Conservation (phyloP, 1,140 invertebrate species). For the Eriosoma lanigerum region DNA sequence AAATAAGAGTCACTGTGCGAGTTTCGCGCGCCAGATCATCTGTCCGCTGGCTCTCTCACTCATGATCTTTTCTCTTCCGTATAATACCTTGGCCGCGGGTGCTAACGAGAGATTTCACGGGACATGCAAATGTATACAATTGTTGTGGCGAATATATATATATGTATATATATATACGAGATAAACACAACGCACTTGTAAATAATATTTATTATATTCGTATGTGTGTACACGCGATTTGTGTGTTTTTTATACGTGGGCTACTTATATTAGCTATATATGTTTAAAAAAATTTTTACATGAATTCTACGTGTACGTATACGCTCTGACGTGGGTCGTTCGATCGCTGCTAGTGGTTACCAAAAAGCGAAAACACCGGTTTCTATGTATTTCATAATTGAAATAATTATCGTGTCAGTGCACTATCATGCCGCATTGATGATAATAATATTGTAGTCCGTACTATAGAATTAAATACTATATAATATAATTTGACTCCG, state of each 20-base stretch:
- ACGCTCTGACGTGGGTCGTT: background rate
- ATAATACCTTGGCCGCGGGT: background rate
- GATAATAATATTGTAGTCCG: background rate
- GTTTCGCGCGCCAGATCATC: background rate
- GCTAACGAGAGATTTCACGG: constrained; percentile 30
- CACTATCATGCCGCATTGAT: background rate
- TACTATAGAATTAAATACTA: background rate
- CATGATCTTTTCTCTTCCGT: background rate
- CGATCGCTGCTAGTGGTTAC: background rate
- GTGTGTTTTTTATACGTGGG: background rate
- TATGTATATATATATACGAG: too few species aligned
- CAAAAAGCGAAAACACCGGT: background rate
- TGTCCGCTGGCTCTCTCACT: background rate
- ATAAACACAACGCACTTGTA: background rate
- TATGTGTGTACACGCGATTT: background rate
- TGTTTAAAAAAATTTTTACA: too few species aligned
- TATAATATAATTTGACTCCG: too few species aligned
- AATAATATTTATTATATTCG: background rate
- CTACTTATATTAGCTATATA: too few species aligned
- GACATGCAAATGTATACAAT: background rate
- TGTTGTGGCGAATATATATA: too few species aligned
- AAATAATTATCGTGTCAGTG: constrained; percentile 18
- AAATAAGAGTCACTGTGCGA: constrained; percentile 22
- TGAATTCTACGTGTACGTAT: too few species aligned
- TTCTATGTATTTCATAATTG: constrained; percentile 9